Conservation (phyloP, 1,140 invertebrate species). For the Triops cancriformis region DNA sequence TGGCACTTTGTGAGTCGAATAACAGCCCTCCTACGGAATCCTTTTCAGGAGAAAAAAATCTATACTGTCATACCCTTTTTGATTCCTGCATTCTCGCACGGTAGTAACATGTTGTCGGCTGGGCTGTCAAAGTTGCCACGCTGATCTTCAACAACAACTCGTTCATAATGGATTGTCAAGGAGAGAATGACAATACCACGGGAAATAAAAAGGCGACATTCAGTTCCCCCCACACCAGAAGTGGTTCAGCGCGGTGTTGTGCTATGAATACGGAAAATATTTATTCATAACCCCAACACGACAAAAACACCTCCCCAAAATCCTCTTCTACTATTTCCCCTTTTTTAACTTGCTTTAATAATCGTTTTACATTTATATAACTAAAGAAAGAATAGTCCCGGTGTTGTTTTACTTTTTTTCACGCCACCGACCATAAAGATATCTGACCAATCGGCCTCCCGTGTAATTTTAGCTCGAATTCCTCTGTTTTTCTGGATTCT, state of each 20-base stretch:
- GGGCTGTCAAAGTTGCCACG: not conserved
- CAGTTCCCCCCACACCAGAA: not conserved
- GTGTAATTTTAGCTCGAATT: not conserved
- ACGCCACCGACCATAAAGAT: no score
- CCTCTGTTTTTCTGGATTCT: not conserved
- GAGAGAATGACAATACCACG: not conserved
- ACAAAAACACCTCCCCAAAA: not conserved
- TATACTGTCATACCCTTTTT: no score
- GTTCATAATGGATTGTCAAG: not conserved
- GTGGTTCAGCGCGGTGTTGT: not conserved
- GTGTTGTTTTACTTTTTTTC: not conserved
- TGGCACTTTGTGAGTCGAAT: no score
- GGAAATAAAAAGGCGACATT: not conserved
- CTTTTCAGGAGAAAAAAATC: no score
- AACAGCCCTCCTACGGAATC: no score
- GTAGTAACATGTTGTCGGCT: not conserved
- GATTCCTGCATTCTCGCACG: no score
- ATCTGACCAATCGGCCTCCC: not conserved
- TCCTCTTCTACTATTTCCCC: not conserved
- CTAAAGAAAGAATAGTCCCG: no score
- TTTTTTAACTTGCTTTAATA: not conserved
- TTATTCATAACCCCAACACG: not conserved
- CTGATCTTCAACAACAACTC: slow-evolving; percentile 1
- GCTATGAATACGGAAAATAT: not conserved
- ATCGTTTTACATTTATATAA: not conserved